A percentile compares a stretch with the other conserved stretches of the same genome.
These are phyloP conservation scores for Rhynchopsitta pachyrhyncha DNA, from an alignment of 2,113 vertebrate genomes.

Conservation along the genomic window DNA sequence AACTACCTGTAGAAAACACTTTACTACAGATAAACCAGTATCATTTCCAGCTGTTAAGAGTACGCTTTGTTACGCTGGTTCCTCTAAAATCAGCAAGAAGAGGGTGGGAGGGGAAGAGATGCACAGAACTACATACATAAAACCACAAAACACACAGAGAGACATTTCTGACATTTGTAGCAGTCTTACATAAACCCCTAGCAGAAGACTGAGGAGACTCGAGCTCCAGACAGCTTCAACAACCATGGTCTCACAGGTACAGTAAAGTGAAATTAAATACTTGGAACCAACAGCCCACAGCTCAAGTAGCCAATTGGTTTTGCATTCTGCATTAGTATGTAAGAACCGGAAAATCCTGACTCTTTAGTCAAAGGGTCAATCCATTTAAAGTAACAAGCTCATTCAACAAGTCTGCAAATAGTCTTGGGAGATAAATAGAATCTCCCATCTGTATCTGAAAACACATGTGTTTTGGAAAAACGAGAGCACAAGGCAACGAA, in stretches of 20 bases:
- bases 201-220: background rate
- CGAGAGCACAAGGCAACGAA: background rate
- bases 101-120: background rate
- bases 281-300: background rate
- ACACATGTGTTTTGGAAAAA: slow-evolving; percentile 14
- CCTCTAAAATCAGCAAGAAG: background rate
- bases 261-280: slow-evolving; percentile 20
- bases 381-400: slow-evolving; percentile 41
- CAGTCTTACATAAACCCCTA: background rate
- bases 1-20: background rate
- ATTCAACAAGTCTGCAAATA: slow-evolving; percentile 26
- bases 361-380: slow-evolving; percentile 48
- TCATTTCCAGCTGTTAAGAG: background rate
- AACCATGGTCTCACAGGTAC: background rate
- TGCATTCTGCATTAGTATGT: slow-evolving; percentile 25
- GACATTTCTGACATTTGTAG: background rate
- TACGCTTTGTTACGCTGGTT: background rate
- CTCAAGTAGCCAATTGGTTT: background rate
- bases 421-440: slow-evolving; percentile 13
- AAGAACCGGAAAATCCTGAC: background rate
- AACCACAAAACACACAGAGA: background rate
- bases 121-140: background rate
- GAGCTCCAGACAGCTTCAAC: background rate
- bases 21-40: background rate
- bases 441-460: slow-evolving; percentile 3